phyloP scores from a whole-genome alignment of 2,888 invertebrate species.

The Dasysyrphus albostriatus region DNA sequence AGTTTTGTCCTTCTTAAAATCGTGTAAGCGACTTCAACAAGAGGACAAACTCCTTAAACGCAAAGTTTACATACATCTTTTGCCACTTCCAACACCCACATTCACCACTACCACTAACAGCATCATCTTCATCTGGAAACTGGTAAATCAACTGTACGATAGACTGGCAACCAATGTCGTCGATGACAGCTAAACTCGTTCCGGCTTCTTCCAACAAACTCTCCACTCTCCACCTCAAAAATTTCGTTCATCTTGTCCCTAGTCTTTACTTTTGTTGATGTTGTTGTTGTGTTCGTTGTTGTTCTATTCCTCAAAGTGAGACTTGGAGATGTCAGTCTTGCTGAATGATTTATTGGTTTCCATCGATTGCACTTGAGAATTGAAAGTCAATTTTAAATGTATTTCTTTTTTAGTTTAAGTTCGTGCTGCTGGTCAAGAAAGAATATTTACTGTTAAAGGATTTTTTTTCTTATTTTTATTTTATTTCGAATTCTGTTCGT shows the following conservation, averaged over 20 bases:
- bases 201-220: not conserved
- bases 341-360: slow-evolving; percentile 66
- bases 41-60: slow-evolving; percentile 34
- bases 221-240: not conserved
- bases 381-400: slow-evolving; percentile 61
- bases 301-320: slow-evolving; percentile 21
- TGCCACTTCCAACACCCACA: not conserved
- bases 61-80: slow-evolving; percentile 38
- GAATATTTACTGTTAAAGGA: not conserved
- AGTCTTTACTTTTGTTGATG: not conserved
- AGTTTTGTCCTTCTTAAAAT: slow-evolving; percentile 32
- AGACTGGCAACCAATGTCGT: not conserved
- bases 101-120: not conserved
- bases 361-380: slow-evolving; percentile 62
- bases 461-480: not conserved
- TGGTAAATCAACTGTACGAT: slow-evolving; percentile 5
- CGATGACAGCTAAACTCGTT: slow-evolving; percentile 1
- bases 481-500: not conserved
- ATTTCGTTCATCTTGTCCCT: not conserved
- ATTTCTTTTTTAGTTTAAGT: not conserved
- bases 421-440: slow-evolving; percentile 16
- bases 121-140: not conserved
- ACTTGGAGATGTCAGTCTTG: slow-evolving; percentile 38
- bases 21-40: slow-evolving; percentile 27
- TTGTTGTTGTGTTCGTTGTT: not conserved